Evolutionary conservation across 2,113 vertebrate species (phyloP).

Genomic region (Herpetotheres cachinnans): DNA sequence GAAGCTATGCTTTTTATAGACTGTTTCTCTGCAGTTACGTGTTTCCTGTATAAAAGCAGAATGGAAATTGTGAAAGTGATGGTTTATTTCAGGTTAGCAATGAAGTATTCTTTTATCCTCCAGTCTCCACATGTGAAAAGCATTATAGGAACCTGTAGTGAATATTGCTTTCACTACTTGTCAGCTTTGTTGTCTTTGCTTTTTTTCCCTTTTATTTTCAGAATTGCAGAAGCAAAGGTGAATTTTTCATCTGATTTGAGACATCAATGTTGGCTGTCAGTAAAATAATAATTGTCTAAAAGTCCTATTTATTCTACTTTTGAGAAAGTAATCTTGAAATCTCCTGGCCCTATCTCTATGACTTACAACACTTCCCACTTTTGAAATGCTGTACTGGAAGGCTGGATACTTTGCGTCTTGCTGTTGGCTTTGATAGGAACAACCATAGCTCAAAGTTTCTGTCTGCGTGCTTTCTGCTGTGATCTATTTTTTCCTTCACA

Average conservation of each 20-base stretch:
- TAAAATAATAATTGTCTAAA: background rate
- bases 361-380: background rate
- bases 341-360: background rate
- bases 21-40: background rate
- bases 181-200: background rate
- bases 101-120: constrained; percentile 18
- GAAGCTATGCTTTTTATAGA: background rate
- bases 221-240: constrained; percentile 16
- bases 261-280: background rate
- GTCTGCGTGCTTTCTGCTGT: background rate
- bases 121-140: background rate
- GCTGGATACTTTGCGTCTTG: background rate
- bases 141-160: background rate
- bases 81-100: background rate
- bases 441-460: background rate
- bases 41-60: background rate
- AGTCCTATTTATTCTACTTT: background rate
- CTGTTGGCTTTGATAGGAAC: background rate
- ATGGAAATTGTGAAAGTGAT: background rate
- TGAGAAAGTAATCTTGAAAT: background rate
- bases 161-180: background rate
- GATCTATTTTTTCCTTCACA: background rate
- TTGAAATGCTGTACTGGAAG: background rate
- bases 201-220: background rate
- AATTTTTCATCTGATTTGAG: background rate